These are phyloP conservation scores for Falco cherrug DNA, from an alignment of 2,797 vertebrate species.

Conservation along the genomic window DNA sequence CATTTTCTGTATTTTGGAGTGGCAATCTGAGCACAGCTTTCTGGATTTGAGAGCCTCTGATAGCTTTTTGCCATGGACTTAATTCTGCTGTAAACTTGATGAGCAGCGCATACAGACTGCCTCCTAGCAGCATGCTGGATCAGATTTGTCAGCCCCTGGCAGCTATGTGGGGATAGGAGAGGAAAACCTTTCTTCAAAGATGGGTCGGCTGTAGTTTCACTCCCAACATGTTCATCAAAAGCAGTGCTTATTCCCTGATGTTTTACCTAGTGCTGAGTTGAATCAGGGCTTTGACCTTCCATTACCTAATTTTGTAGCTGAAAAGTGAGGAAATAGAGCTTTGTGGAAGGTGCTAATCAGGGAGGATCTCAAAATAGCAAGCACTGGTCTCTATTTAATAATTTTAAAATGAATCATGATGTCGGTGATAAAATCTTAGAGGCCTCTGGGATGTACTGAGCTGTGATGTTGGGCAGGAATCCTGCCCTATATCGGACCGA, in stretches of 20 bases:
- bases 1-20: not conserved
- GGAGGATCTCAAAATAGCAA: not conserved
- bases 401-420: not conserved
- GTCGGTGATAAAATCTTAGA: not conserved
- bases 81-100: not conserved
- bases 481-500: not conserved
- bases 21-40: not conserved
- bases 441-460: too few species aligned
- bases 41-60: not conserved
- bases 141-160: not conserved
- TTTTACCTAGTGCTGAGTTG: not conserved
- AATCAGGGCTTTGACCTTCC: not conserved
- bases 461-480: fast-evolving
- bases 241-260: not conserved
- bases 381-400: not conserved
- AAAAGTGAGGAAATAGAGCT: not conserved
- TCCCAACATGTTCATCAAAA: not conserved
- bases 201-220: not conserved
- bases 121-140: not conserved
- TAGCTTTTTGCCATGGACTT: not conserved
- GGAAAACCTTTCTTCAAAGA: not conserved
- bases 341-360: not conserved
- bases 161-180: not conserved
- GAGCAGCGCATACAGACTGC: not conserved
- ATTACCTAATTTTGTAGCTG: not conserved